Conservation (phyloP, 92 coral and sea anemone genomes). For the Zoanthus sansibaricus region DNA sequence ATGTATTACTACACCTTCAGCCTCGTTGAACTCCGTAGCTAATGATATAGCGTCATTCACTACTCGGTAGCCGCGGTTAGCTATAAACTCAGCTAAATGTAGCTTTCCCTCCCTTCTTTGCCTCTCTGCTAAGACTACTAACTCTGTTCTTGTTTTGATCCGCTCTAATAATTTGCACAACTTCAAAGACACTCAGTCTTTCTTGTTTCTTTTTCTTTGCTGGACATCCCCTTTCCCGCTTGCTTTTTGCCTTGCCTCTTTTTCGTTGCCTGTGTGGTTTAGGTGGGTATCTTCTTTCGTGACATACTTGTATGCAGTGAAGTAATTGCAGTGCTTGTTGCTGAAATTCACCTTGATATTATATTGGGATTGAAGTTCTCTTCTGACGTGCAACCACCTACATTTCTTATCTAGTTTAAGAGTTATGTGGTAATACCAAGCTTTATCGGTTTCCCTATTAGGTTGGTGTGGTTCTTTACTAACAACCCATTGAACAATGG, state of each 20-base stretch:
- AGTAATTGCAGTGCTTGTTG: conserved; percentile 29
- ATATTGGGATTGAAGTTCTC: not conserved
- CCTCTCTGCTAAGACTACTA: conserved; percentile 35
- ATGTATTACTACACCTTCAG: conserved; percentile 1
- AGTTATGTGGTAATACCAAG: conserved; percentile 34
- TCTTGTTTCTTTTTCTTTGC: too few species aligned
- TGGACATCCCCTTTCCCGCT: not conserved
- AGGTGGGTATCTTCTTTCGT: too few species aligned
- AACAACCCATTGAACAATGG: conserved; percentile 19
- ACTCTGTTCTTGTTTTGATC: conserved; percentile 31
- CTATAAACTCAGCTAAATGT: conserved; percentile 45
- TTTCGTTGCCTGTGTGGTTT: not conserved
- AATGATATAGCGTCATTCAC: conserved; percentile 33
- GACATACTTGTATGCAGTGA: conserved; percentile 2
- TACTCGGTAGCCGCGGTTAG: conserved; percentile 30
- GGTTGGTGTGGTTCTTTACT: conserved; percentile 15
- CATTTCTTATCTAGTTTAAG: conserved; percentile 22
- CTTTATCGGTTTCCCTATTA: not conserved
- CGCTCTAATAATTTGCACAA: conserved; percentile 45
- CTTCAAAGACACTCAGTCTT: conserved; percentile 18
- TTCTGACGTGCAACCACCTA: conserved; percentile 37
- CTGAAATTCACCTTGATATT: conserved; percentile 43
- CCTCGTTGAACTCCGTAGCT: conserved; percentile 28
- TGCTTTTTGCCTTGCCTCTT: not conserved
- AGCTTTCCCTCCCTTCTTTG: conserved; percentile 44